Percentiles rank a stretch among this genome's conserved stretches.
phyloP scores from a whole-genome alignment of 2,797 vertebrate genomes.

The Hemitrygon akajei region DNA sequence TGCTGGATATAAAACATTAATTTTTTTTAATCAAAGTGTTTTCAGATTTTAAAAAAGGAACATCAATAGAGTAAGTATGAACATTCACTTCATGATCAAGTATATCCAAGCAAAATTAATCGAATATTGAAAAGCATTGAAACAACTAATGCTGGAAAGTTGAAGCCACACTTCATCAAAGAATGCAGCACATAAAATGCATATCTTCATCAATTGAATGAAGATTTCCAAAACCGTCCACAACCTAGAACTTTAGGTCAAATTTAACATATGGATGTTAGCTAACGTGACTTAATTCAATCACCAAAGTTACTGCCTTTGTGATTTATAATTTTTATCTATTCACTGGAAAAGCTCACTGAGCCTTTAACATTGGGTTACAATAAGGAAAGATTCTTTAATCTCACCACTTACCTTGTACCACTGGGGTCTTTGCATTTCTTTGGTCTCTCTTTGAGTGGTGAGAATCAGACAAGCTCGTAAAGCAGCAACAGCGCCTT shows the following conservation, averaged over 20 bases:
- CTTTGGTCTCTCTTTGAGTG: constrained; percentile 92
- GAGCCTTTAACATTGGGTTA: background rate
- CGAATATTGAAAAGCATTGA: background rate
- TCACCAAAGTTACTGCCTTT: background rate
- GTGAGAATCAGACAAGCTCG: constrained; percentile 91
- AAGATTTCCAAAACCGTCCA: background rate
- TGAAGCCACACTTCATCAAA: background rate
- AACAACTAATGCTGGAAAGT: background rate
- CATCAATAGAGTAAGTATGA: background rate
- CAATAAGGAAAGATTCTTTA: too few relatives aligned
- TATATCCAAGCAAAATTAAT: background rate
- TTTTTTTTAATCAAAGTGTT: background rate
- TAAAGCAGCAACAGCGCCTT: constrained; percentile 89
- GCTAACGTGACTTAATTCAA: background rate
- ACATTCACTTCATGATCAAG: background rate
- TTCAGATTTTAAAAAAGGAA: background rate
- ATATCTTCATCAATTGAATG: background rate
- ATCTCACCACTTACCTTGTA: constrained; percentile 73
- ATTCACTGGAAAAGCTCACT: background rate
- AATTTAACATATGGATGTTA: background rate
- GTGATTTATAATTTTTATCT: background rate
- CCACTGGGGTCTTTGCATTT: constrained; percentile 99
- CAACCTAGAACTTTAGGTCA: background rate
- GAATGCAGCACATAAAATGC: background rate
- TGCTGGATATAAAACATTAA: constrained; percentile 60